Evolutionary conservation across 2,113 vertebrate genomes (phyloP).

Genomic region (Dicrurus megarhynchus): DNA sequence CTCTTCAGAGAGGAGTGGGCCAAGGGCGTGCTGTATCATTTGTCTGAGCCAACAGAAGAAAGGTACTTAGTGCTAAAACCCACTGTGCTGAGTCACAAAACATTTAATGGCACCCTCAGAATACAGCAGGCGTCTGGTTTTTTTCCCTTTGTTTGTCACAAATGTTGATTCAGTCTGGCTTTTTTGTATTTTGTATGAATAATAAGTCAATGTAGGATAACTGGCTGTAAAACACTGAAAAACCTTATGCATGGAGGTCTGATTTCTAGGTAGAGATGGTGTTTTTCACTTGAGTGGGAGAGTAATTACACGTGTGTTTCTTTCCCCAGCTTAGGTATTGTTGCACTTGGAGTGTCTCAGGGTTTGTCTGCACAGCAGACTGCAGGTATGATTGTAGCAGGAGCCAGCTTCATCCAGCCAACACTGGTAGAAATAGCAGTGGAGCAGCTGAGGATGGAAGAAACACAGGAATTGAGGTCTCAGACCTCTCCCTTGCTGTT

Average conservation of each 20-base stretch:
- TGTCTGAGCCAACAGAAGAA: constrained; percentile 3
- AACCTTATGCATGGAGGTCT: background rate
- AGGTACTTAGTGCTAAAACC: constrained; percentile 34
- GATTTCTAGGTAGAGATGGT: background rate
- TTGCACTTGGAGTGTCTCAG: background rate
- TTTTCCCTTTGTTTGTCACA: constrained; percentile 35
- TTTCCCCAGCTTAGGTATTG: background rate
- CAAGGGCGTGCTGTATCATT: background rate
- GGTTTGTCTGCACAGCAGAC: background rate
- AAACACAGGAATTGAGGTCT: background rate
- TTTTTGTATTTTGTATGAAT: constrained; percentile 20
- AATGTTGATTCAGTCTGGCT: constrained; percentile 37
- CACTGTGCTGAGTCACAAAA: constrained; percentile 45
- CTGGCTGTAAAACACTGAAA: background rate
- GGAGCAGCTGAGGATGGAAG: background rate
- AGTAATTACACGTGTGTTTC: background rate
- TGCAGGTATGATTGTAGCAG: constrained; percentile 2
- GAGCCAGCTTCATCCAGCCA: background rate
- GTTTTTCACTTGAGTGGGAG: constrained; percentile 19
- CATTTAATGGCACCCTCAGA: constrained; percentile 18
- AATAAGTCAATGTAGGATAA: background rate
- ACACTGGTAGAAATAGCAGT: background rate
- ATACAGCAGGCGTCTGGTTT: background rate
- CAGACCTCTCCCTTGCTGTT: background rate
- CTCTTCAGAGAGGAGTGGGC: background rate